phyloP scores from a whole-genome alignment of 2,113 vertebrate species.

The Rousettus leschenaultii region DNA sequence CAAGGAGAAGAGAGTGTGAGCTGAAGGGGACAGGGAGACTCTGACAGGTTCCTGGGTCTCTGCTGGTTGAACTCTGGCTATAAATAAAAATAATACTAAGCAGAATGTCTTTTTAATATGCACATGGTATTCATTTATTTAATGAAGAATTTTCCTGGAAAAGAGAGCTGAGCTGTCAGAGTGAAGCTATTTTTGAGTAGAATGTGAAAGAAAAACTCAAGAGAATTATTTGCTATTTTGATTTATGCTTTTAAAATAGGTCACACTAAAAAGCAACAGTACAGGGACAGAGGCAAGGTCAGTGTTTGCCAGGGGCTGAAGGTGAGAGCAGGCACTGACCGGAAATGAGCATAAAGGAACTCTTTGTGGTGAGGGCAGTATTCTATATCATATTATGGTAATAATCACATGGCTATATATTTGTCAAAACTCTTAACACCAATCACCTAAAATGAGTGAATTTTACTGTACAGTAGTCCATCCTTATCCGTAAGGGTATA shows the following conservation, averaged over 20 bases:
- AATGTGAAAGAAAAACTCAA: conserved; percentile 68
- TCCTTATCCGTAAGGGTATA: neutral
- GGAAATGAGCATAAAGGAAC: neutral
- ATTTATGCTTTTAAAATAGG: conserved; percentile 59
- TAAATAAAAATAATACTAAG: conserved; percentile 69
- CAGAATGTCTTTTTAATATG: conserved; percentile 72
- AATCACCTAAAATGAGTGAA: neutral
- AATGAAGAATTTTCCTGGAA: conserved; percentile 77
- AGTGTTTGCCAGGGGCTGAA: neutral
- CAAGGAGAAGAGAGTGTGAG: neutral
- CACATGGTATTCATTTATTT: conserved; percentile 77
- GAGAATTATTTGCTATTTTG: conserved; percentile 66
- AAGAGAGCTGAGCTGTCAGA: conserved; percentile 66
- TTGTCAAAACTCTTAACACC: neutral
- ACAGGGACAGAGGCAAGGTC: conserved; percentile 24
- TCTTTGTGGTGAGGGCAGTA: neutral
- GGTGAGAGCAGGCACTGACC: neutral
- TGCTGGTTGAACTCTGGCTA: conserved; percentile 37
- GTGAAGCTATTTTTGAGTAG: conserved; percentile 63
- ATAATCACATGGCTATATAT: neutral
- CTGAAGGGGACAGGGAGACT: conserved; percentile 27
- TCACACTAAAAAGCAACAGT: conserved; percentile 59
- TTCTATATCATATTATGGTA: neutral
- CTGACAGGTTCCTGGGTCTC: conserved; percentile 34
- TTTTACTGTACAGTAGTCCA: neutral